Base-by-base conservation (phyloP, 2,113 vertebrate genomes). In the Pteropus alecto region DNA sequence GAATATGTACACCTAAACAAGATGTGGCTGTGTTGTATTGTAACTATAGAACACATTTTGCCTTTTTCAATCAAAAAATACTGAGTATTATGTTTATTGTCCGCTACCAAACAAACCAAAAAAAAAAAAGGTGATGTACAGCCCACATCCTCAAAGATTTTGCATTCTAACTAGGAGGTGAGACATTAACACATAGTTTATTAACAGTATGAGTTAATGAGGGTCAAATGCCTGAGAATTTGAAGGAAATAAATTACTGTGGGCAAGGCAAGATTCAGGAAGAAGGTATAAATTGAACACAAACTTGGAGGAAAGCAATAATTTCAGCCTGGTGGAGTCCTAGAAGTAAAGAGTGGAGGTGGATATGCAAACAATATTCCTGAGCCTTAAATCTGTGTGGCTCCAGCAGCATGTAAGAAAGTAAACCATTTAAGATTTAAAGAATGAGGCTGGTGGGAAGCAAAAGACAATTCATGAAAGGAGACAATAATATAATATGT, bases 351-450 rank as follows among this genome's bases (percentile, higher is more conserved):
- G 12, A 43, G 4, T 58, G 4, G 19, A 96, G 8, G 12, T 35
- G 14, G n/a, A 26, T 68, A 67, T 74, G 48, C 89, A 38, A 87
- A 79, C 15, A 46, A 26, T 88, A 61, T 86, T 58, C 28, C 67
- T 77, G 56, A 82, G 9, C 60, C 35, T 79, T 90, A 58, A 68
- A 38, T 65, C 38, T 65, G 3, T 35, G 24, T 87, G 65, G 7
- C 78, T 93, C 24, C 35, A 71, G 21, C 70, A 85, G 4, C 43
- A 28, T 30, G 14, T 85, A 81, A 83, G 43, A 93, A 96, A 81
- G 43, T 46, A 96, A 46, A 58, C n/a, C 5, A 48, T 97, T 90
- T 96, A 87, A 73, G 60, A 51, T 78, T 87, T 93, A 54, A 84
- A 74, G 35, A 74, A 90, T 84, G 21, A 79, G 13, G 4, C 48